Evolutionary conservation across 2,113 vertebrate genomes (phyloP).

Genomic region (Fulmarus glacialis): DNA sequence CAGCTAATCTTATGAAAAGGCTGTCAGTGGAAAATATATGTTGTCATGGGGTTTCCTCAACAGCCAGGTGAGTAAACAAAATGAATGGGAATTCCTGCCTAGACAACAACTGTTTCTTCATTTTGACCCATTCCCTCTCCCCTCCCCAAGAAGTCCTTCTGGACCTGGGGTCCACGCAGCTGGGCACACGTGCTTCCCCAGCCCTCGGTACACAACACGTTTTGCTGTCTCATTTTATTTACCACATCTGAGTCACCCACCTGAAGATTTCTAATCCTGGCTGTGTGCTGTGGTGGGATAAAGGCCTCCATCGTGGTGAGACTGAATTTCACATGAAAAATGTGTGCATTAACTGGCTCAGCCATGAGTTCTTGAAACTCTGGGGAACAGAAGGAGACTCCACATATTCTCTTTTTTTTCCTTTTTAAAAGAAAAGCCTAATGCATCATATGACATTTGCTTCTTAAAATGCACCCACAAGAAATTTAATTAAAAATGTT

Average conservation of each 20-base stretch:
- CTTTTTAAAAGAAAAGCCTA: background rate
- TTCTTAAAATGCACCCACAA: background rate
- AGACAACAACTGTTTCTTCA: background rate
- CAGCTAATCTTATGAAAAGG: background rate
- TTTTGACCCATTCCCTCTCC: background rate
- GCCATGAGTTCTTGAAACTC: background rate
- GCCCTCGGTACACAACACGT: fast-evolving
- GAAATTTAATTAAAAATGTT: background rate
- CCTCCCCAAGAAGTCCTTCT: background rate
- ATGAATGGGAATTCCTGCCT: background rate
- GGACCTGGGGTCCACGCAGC: background rate
- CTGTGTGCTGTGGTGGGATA: background rate
- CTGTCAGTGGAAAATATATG: background rate
- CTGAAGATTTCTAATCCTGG: background rate
- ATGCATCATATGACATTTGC: background rate
- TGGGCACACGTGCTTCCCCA: fast-evolving
- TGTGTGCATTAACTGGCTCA: background rate
- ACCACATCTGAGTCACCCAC: background rate
- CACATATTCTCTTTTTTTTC: background rate
- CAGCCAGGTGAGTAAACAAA: background rate
- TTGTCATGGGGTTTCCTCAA: background rate
- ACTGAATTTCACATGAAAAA: background rate
- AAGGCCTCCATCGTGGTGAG: fast-evolving
- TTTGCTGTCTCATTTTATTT: background rate
- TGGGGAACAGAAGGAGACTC: background rate